phyloP scores from a whole-genome alignment of 2,797 vertebrate species.

The Huso huso region DNA sequence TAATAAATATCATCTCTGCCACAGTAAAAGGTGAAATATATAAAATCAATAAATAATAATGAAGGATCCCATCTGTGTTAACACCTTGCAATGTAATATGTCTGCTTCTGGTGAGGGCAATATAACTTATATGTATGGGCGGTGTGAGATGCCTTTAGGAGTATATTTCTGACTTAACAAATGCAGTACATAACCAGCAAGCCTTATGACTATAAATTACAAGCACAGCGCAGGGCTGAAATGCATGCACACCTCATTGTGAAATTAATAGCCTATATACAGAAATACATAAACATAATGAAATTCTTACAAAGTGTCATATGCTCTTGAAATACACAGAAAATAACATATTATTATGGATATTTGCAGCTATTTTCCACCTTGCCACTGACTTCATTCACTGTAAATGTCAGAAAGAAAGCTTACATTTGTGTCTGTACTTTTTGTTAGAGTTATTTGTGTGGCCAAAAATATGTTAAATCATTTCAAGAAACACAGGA shows the following conservation, averaged over 20 bases:
- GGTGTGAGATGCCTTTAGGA: background rate
- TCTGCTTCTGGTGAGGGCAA: background rate
- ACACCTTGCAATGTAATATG: background rate
- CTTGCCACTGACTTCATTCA: no score
- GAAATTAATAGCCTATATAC: background rate
- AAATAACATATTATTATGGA: background rate
- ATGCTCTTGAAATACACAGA: background rate
- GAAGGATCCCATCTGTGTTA: background rate
- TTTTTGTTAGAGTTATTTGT: no score
- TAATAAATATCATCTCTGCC: background rate
- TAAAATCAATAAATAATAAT: constrained; percentile 4
- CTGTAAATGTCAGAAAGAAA: no score
- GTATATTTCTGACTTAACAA: background rate
- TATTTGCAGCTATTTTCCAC: background rate
- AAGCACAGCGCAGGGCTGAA: background rate
- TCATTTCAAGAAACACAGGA: no score
- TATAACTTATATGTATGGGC: background rate
- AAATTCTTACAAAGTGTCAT: background rate
- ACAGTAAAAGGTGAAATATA: background rate
- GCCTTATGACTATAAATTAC: background rate
- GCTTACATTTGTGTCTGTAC: no score
- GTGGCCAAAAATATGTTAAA: no score
- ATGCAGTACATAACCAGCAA: background rate
- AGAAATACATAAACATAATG: background rate
- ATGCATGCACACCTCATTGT: background rate